Evolutionary conservation across 1,140 invertebrate species (phyloP), one percentile per base, ranked within the genome.

Genomic region (Solen grandis): DNA sequence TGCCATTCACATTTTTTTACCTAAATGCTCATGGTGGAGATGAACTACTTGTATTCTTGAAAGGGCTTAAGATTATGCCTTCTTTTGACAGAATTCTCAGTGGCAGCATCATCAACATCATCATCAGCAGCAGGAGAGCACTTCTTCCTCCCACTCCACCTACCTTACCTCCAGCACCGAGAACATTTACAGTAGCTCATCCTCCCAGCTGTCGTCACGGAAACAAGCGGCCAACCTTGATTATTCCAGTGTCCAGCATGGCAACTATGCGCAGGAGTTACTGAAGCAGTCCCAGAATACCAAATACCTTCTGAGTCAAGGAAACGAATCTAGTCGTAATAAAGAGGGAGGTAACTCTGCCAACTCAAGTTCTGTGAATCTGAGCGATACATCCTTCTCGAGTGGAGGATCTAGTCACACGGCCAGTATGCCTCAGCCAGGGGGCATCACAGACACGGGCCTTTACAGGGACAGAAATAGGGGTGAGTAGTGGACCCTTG

Each of bases 211-310:
- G 19, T n/a, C 65, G 41, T 35, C 73, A 75, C 22, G 22, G n/a
- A 22, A 29, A 38, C 55, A 60, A 22, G 33, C 59, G 27, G n/a
- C 55, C 22, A 29, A 38, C 29, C 38, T 38, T 13, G 38, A 69
- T 57, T 65, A 70, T 25, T n/a, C 76, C 14, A 70, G 81, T 16
- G 81, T 84, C n/a, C 83, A 86, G 41, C 83, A 84, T 76, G 89
- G 89, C 25, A 90, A 90, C 79, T 88, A 89, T 70, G 82, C 88
- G 2, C 83, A 89, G 46, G 89, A 90, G 84, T 78, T 90, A 19
- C 82, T 89, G 46, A 90, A 90, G 75, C 89, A 90, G 75, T 85
- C 86, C 29, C 89, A 90, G 81, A 90, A 90, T 57, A 89, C 89
- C 8, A 90, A 90, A 74, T 90, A 86, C 60, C 81, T 90, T 54